Base-by-base conservation (phyloP, 1,140 invertebrate genomes). In the Pentalonia nigronervosa region DNA sequence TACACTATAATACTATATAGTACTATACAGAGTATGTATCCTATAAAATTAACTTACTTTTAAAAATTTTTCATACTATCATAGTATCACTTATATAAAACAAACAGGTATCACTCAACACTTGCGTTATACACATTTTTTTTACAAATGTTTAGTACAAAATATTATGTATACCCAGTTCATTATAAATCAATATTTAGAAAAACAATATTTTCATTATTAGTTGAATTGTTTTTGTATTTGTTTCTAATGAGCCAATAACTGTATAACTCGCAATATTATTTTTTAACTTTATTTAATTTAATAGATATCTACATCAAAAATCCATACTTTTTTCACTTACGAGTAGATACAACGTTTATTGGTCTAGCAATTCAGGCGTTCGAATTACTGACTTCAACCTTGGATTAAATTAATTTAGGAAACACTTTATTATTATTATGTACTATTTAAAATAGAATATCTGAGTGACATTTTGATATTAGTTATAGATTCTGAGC, bases 351-450 rank as follows among this genome's bases (percentile, higher is more conserved):
- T 41, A 41, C 41, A 41, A 41, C 34, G 17, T n/a, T 45, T 23
- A 45, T 67, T 90, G 11, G 89, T 67, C 23, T 67, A 45, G 25
- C 41, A 90, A 45, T 14, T 23, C 17, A 25, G 34, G 23, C 25
- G 7, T 90, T 30, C 25, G 9, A 14, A 60, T 90, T n/a, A 36
- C 11, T 45, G 0, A 7, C 45, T 90, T 67, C 21, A 90, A 45
- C 53, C 36, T 90, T 90, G 36, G 9, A 90, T 45, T n/a, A 36
- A 90, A 90, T 90, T 90, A 45, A n/a, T 36, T 89, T 53, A 56
- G 48, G n/a, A 53, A 89, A 89, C n/a, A 89, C 34, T 56, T 48
- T 88, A 88, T 47, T 36, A 47, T 48, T 30, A 88, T 88, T 9
- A 88, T 17, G 25, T 50, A 50, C 2, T 88, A 48, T 50, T 50